Base-by-base conservation (phyloP, 2,888 invertebrate genomes). In the Sacculina carcini region DNA sequence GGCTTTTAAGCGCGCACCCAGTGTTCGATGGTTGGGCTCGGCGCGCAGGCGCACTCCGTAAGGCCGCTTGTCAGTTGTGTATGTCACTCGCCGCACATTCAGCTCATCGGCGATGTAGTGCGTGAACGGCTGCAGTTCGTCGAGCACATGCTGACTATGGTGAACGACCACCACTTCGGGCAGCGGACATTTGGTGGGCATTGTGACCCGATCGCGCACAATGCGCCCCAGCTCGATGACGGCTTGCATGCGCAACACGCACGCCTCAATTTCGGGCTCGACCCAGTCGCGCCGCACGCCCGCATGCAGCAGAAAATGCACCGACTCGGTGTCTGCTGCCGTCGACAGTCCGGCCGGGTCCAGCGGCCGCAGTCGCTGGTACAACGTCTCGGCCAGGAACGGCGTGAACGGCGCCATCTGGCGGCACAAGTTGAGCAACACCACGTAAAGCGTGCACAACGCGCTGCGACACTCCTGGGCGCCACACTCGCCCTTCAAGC, bases 331-430 rank as follows among this genome's bases (percentile, higher is more conserved):
- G 85, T 79, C 60, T 85, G 74, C 63, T 79, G 96, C 64, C 98
- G 98, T 0, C 98, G 79, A 62, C 90, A 90, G 44, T 76, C 79
- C 26, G 70, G 63, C 54, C 70, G 54, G 31, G 51, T 51, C 64
- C 28, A 62, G 68, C 58, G 76, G 71, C 36, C 77, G 74, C 56
- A 98, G 66, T 52, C 82, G 79, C 65, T 87, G 85, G 67, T 86
- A 98, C 77, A 98, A 89, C 54, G 79, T 75, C 66, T 98, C 98
- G 1, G 89, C 81, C 51, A 98, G 71, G 67, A 86, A 99, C 0
- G 98, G 98, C 1, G 92, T 89, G 65, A 96, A 96, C 0, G 98
- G 92, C 1, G 96, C 85, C 84, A 98, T 94, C 60, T 94, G 77
- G 59, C 81, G 74, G 0, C 79, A 76, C 76, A 98, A 85, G 50